Evolutionary conservation across 2,888 invertebrate genomes (phyloP).

Genomic region (Melangyna quadrimaculata): DNA sequence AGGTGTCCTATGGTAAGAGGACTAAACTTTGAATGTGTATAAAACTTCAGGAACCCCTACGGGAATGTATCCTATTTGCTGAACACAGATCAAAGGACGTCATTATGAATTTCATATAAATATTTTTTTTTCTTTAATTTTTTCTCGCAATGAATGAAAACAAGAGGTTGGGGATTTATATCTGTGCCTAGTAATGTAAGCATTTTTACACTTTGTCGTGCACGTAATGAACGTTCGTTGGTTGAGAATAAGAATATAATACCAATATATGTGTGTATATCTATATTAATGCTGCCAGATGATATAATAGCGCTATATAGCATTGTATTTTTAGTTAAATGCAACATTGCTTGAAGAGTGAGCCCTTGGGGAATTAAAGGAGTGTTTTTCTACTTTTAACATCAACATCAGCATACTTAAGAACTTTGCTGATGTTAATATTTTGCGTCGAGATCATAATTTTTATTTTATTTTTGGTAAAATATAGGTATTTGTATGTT

Average conservation of each 20-base stretch:
- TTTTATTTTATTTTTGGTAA: neutral
- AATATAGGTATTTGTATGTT: neutral
- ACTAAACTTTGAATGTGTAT: constrained; percentile 34
- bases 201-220: constrained; percentile 47
- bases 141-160: constrained; percentile 5
- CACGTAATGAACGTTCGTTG: constrained; percentile 56
- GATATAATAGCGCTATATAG: constrained; percentile 56
- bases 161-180: neutral
- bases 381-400: constrained; percentile 30
- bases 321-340: constrained; percentile 38
- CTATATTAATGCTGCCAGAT: constrained; percentile 48
- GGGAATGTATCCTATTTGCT: constrained; percentile 66
- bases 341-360: neutral
- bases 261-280: constrained; percentile 12
- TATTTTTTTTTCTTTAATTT: neutral
- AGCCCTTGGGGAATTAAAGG: constrained; percentile 26
- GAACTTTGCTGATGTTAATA: neutral
- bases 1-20: constrained; percentile 31
- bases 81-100: constrained; percentile 69
- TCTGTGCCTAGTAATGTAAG: constrained; percentile 14
- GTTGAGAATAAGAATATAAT: constrained; percentile 57
- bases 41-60: constrained; percentile 54
- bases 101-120: constrained; percentile 64
- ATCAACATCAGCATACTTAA: constrained; percentile 2
- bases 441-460: neutral